Evolutionary conservation across 2,113 vertebrate genomes (phyloP), one percentile per base, ranked within the genome.

Genomic region (Apeltes quadracus): DNA sequence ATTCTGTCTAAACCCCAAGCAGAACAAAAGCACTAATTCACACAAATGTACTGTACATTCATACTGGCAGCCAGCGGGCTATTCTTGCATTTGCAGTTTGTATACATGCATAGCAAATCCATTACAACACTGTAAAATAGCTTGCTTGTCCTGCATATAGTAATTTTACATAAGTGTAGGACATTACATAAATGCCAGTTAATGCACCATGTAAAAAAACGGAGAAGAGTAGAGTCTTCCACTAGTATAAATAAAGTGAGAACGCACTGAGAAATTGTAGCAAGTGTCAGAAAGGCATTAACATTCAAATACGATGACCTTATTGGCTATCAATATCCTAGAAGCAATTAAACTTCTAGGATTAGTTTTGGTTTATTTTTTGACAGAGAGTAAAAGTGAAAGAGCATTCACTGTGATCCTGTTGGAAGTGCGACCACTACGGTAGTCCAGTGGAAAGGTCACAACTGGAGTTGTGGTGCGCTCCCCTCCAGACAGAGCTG

Each of bases 401-500:
- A 12, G 16, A 34, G 16, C 25, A 61, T 68, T 65, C 9, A 20
- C 25, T 41, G 59, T 68, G 75, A 84, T 75, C 41, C 36, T 22
- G 25, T 48, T 75, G 69, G 70, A 76, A 57, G 50, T 83, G 6
- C 75, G 54, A 77, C 66, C 57, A 43, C 34, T 23, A 0, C 22
- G 12, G 43, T 59, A 67, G 74, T 61, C 68, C 58, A 36, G 56
- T 46, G 25, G 66, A 65, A 46, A 27, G 75, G 57, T 84, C 72
- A 50, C 36, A 67, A 13, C 43, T 36, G 10, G 8, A 75, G 55
- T 78, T 61, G 72, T 76, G 75, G 56, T 36, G 46, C 55, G 9
- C 68, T 74, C 57, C 78, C 69, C 76, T 70, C 34, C 57, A 48
- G 74, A n/a, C 44, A 43, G 56, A 48, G 15, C 56, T 71, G 63